Base-by-base conservation (phyloP, 2,113 vertebrate genomes). In the Danionella cerebrum region DNA sequence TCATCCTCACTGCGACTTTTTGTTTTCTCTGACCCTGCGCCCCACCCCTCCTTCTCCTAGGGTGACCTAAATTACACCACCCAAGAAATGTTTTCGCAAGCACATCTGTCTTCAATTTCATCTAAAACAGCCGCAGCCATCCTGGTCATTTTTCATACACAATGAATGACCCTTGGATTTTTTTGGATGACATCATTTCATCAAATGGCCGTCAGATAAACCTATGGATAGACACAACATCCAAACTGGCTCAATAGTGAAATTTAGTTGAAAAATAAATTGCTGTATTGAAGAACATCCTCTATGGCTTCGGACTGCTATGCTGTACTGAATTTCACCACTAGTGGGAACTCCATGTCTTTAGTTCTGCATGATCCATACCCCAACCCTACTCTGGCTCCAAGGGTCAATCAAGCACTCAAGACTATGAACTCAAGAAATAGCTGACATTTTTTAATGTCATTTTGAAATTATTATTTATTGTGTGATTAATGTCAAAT, bases 21-120 rank as follows among this genome's bases (percentile, higher is more conserved):
- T 81, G 74, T 81, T 80, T 79, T 76, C 67, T 36, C 68, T 54
- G 21, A 35, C 45, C 50, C 77, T 65, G 1, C 29, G 35, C 16
- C 6, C 29, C 27, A 59, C 16, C 58, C 69, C 59, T 73, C 71
- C 78, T 77, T 65, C 50, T 16, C 75, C 79, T 75, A 78, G 74
- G 54, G 69, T 75, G 82, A 84, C 78, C 84, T 74, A 79, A 74
- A 84, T 86, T 79, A 80, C 83, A 29, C 82, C 86, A 82, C 80
- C 79, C 79, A 73, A 78, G 77, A 44, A 60, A 68, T 78, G 70
- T 71, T 78, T 55, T 64, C 73, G 69, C 74, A 74, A 71, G 58
- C 70, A 78, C 73, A 76, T 76, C 84, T 88, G 86, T 74, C 72
- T 85, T 77, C 79, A 83, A 84, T 89, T 55, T 42, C 52, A 72